A percentile compares a stretch with the other conserved stretches of the same genome.
Conservation (phyloP, 2,888 invertebrate species). For the Patella caerulea region DNA sequence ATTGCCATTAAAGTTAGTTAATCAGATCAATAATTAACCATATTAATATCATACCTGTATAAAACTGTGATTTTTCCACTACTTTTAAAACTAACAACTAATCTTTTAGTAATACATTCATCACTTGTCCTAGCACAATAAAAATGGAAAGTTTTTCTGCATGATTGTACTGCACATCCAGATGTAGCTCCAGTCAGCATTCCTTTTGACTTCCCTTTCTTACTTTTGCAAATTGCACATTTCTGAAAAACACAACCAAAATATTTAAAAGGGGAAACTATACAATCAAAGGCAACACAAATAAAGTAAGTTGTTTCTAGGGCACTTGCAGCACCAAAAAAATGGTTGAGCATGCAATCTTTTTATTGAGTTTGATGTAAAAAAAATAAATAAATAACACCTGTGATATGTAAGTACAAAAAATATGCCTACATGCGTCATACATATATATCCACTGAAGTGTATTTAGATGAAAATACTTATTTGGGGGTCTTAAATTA, state of each 20-base stretch:
- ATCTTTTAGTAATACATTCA: slow-evolving; percentile 25
- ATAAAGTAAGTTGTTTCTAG: too few species aligned
- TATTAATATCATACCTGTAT: slow-evolving; percentile 27
- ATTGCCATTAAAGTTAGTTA: background rate
- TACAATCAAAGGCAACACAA: background rate
- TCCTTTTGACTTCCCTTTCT: slow-evolving; percentile 55
- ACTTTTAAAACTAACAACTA: slow-evolving; percentile 24
- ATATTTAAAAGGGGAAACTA: background rate
- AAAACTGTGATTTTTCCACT: slow-evolving; percentile 25
- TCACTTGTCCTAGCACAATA: slow-evolving; percentile 76
- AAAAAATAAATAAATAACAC: too few species aligned
- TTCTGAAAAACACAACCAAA: slow-evolving; percentile 72
- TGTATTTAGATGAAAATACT: too few species aligned
- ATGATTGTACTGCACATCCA: slow-evolving; percentile 78
- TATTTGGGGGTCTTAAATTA: too few species aligned
- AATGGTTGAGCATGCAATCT: too few species aligned
- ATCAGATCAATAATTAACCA: background rate
- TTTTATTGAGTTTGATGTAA: too few species aligned
- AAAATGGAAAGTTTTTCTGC: slow-evolving; percentile 81
- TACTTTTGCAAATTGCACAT: slow-evolving; percentile 79
- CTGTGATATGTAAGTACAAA: too few species aligned
- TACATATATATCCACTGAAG: too few species aligned
- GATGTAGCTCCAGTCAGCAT: slow-evolving; percentile 77
- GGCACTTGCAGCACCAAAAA: too few species aligned
- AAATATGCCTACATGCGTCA: too few species aligned